A percentile compares a stretch with the other conserved stretches of the same genome.
Conservation (phyloP, 2,888 invertebrate genomes). For the Itoplectis maculator region DNA sequence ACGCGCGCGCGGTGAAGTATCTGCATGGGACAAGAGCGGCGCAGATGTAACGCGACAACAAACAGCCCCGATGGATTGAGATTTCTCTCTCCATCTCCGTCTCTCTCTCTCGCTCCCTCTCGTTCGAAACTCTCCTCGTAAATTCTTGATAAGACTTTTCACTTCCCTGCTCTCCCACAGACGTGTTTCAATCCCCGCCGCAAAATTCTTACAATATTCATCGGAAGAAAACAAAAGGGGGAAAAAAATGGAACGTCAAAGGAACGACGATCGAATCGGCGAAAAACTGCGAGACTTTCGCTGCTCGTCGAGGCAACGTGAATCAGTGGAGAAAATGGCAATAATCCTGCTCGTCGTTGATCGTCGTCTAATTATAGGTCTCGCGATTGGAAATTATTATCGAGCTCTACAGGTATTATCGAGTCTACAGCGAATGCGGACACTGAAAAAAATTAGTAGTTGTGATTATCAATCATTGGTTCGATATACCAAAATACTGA, state of each 20-base stretch:
- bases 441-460: no score
- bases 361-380: conserved; percentile 14
- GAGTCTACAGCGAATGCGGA: no score
- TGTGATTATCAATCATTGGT: no score
- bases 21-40: conserved; percentile 71
- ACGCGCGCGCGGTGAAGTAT: conserved; percentile 66
- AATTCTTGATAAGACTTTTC: conserved; percentile 24
- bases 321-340: not conserved
- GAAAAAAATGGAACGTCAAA: not conserved
- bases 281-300: not conserved
- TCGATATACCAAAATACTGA: no score
- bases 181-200: not conserved
- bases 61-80: conserved; percentile 79
- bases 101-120: conserved; percentile 52
- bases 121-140: conserved; percentile 27
- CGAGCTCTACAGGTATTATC: not conserved
- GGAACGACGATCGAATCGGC: not conserved
- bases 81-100: conserved; percentile 62
- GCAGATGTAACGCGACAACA: conserved; percentile 84
- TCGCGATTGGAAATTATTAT: conserved; percentile 14
- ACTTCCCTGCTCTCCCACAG: not conserved
- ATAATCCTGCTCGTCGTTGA: not conserved
- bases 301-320: conserved; percentile 1
- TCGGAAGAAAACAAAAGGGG: not conserved
- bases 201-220: conserved; percentile 22